These are phyloP conservation scores for Pharmacophagus antenor DNA, from an alignment of 2,888 invertebrate species.

Conservation along the genomic window DNA sequence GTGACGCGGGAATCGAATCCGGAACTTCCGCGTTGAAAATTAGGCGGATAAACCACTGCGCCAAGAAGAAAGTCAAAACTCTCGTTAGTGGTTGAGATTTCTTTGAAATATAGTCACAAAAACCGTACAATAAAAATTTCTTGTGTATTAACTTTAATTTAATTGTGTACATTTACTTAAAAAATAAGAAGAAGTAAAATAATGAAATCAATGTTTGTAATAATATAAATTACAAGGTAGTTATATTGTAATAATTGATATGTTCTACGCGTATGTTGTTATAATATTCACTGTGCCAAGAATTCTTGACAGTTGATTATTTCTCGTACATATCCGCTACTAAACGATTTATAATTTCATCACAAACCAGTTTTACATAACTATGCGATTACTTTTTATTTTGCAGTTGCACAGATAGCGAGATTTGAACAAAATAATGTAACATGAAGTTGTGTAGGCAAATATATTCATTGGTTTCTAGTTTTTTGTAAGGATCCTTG, in stretches of 20 bases:
- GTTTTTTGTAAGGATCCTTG: too few species aligned
- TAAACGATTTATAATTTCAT: not conserved
- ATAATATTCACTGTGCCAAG: not conserved
- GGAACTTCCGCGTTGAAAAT: too few species aligned
- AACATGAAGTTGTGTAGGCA: not conserved
- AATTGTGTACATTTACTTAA: not conserved
- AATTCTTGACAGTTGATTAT: not conserved
- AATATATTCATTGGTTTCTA: not conserved
- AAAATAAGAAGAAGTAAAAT: not conserved
- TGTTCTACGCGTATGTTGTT: not conserved
- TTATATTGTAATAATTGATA: not conserved
- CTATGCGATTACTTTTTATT: too few species aligned
- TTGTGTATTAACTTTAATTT: not conserved
- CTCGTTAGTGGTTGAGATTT: too few species aligned
- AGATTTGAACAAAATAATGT: not conserved
- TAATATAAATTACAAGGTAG: not conserved
- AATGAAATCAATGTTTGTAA: not conserved
- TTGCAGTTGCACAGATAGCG: not conserved
- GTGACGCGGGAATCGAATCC: too few species aligned
- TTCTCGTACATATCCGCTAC: not conserved
- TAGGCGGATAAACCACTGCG: too few species aligned
- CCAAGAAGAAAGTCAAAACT: too few species aligned
- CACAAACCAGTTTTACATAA: too few species aligned
- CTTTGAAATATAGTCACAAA: too few species aligned
- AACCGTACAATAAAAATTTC: too few species aligned